These are phyloP conservation scores for Tenualosa ilisha DNA, from an alignment of 2,797 vertebrate species.

Conservation along the genomic window DNA sequence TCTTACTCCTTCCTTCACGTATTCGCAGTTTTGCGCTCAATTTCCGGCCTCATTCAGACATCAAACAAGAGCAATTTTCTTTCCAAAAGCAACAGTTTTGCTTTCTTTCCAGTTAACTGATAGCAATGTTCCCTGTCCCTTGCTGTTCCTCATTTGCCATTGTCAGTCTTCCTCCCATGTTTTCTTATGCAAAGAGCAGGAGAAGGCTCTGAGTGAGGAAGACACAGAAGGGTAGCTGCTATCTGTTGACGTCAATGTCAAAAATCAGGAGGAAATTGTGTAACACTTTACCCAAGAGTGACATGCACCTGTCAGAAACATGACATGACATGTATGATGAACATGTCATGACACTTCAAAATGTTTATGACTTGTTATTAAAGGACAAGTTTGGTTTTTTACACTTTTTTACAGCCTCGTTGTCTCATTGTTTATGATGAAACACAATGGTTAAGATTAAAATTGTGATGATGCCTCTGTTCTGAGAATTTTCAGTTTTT, in stretches of 20 bases:
- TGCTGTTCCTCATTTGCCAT: not conserved
- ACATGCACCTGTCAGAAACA: too few relatives aligned
- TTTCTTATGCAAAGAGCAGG: not conserved
- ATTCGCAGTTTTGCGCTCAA: not conserved
- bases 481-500: too few relatives aligned
- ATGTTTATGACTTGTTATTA: too few relatives aligned
- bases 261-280: not conserved
- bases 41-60: slow-evolving; percentile 25
- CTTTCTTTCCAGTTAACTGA: not conserved
- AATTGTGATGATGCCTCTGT: too few relatives aligned
- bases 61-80: slow-evolving; percentile 31
- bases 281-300: too few relatives aligned
- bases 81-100: not conserved
- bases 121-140: not conserved
- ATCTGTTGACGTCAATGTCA: not conserved
- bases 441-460: too few relatives aligned
- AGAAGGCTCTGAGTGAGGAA: not conserved
- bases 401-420: too few relatives aligned
- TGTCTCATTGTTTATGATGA: too few relatives aligned
- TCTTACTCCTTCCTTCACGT: not conserved
- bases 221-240: not conserved
- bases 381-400: too few relatives aligned
- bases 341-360: too few relatives aligned
- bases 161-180: not conserved
- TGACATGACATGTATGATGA: too few relatives aligned